phyloP scores from a whole-genome alignment of 2,113 vertebrate genomes.

The Anolis carolinensis region DNA sequence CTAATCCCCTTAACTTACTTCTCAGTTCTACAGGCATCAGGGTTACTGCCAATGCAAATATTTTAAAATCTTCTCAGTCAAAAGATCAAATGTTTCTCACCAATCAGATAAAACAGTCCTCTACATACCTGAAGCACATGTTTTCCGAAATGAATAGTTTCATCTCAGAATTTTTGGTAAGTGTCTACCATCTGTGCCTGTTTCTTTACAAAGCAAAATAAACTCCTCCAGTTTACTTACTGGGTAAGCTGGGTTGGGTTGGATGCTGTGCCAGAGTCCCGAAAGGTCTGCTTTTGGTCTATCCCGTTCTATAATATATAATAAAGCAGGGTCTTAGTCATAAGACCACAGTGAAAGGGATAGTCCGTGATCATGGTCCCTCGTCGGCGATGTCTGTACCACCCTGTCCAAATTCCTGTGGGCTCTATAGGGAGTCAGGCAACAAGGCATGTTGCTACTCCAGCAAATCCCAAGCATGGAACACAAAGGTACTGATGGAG shows the following conservation, averaged over 20 bases:
- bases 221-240: conserved; percentile 50
- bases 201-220: conserved; percentile 53
- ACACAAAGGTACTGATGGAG: conserved; percentile 69
- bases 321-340: conserved; percentile 81
- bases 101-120: neutral
- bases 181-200: conserved; percentile 53
- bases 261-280: conserved; percentile 49
- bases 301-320: conserved; percentile 72
- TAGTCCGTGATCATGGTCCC: conserved; percentile 80
- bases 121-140: neutral
- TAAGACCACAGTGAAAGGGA: conserved; percentile 85
- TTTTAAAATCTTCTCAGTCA: neutral
- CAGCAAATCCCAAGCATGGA: conserved; percentile 84
- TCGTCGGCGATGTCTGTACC: conserved; percentile 92
- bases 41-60: too few species aligned
- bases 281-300: conserved; percentile 43
- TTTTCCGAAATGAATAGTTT: conserved; percentile 15
- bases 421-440: conserved; percentile 84
- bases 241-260: conserved; percentile 51
- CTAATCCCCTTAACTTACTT: neutral
- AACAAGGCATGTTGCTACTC: conserved; percentile 79
- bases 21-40: neutral
- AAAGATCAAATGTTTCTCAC: too few species aligned
- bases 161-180: conserved; percentile 56
- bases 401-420: conserved; percentile 87